These are phyloP conservation scores for Eleginops maclovinus DNA, from an alignment of 2,113 vertebrate species.

Conservation along the genomic window DNA sequence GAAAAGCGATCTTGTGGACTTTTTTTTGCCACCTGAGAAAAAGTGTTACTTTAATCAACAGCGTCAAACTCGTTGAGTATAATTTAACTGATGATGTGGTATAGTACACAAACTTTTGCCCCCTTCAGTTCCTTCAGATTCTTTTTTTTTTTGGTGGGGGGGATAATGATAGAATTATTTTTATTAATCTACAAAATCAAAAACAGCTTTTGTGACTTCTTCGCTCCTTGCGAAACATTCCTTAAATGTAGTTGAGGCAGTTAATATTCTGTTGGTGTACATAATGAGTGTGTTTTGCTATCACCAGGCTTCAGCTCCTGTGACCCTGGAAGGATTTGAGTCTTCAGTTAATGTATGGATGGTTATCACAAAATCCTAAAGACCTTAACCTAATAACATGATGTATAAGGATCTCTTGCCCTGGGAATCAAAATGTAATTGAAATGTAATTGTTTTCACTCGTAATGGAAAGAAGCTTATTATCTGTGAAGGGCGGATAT, in stretches of 20 bases:
- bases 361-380: constrained; percentile 9
- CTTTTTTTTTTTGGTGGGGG: neutral
- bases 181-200: neutral
- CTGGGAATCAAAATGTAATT: constrained; percentile 14
- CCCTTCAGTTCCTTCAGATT: constrained; percentile 8
- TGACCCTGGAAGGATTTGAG: neutral
- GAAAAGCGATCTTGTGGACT: constrained; percentile 8
- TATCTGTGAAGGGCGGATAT: constrained; percentile 16
- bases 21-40: constrained; percentile 32
- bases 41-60: constrained; percentile 47
- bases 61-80: constrained; percentile 18
- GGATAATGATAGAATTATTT: neutral
- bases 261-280: neutral
- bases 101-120: constrained; percentile 8
- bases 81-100: constrained; percentile 18
- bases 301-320: neutral
- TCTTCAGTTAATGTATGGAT: constrained; percentile 3
- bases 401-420: constrained; percentile 5
- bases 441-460: constrained; percentile 18
- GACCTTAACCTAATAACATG: neutral
- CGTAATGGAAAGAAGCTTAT: neutral
- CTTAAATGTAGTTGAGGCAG: neutral
- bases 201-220: neutral
- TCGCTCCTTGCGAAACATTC: neutral
- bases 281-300: neutral